A percentile compares a stretch with the other conserved stretches of the same genome.
phyloP scores from a whole-genome alignment of 2,888 invertebrate species.

The Athalia rosae region DNA sequence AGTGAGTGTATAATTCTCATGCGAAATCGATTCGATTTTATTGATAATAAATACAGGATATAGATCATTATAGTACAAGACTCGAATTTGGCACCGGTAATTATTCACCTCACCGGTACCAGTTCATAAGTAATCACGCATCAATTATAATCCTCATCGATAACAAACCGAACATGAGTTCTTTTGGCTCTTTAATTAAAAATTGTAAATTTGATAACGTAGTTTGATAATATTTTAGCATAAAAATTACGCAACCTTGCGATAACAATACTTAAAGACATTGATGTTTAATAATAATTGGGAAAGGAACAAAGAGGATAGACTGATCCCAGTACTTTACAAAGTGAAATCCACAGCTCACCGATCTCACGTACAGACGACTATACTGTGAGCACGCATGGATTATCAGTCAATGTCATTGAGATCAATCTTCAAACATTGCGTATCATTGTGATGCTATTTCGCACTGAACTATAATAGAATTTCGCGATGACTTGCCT shows the following conservation, averaged over 20 bases:
- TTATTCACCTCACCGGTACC: neutral
- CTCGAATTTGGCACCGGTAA: conserved; percentile 21
- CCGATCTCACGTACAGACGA: too few species aligned
- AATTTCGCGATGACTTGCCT: too few species aligned
- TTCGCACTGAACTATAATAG: too few species aligned
- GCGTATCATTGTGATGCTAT: too few species aligned
- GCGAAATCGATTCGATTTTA: conserved; percentile 35
- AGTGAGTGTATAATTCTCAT: conserved; percentile 49
- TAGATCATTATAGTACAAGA: conserved; percentile 41
- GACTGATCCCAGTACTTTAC: too few species aligned
- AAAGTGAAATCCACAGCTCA: too few species aligned
- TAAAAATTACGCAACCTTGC: neutral
- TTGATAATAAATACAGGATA: conserved; percentile 45
- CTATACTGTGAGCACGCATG: too few species aligned
- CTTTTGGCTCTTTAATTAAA: conserved; percentile 15
- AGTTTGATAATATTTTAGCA: conserved; percentile 10
- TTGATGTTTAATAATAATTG: too few species aligned
- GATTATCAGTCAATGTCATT: too few species aligned
- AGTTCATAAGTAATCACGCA: conserved; percentile 24
- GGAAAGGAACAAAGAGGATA: too few species aligned
- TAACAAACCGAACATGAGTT: conserved; percentile 14
- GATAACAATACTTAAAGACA: too few species aligned
- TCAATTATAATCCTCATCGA: conserved; percentile 4
- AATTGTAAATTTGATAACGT: conserved; percentile 32
- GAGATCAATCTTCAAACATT: too few species aligned